phyloP scores from a whole-genome alignment of 2,113 vertebrate genomes.

The Tychaedon coryphoeus region DNA sequence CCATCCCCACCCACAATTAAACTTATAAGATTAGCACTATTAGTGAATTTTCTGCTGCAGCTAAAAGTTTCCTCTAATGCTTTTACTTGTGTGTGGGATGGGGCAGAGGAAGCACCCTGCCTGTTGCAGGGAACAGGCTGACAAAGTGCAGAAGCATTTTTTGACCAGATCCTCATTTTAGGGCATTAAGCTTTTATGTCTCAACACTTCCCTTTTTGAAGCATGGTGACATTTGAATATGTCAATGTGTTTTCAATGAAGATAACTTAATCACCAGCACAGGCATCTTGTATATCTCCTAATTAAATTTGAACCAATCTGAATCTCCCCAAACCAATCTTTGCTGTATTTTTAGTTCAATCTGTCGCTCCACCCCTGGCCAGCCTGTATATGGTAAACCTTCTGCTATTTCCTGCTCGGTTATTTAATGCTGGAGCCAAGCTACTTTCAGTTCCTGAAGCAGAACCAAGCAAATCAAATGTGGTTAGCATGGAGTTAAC shows the following conservation, averaged over 20 bases:
- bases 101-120: neutral
- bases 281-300: neutral
- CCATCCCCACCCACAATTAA: neutral
- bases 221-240: neutral
- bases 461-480: constrained; percentile 45
- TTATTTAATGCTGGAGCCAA: constrained; percentile 43
- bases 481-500: constrained; percentile 37
- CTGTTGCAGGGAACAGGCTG: neutral
- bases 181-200: neutral
- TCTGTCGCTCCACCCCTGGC: constrained; percentile 21
- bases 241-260: constrained; percentile 39
- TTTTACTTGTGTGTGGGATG: neutral
- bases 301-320: constrained; percentile 24
- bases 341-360: constrained; percentile 56
- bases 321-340: neutral
- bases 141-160: neutral
- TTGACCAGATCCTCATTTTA: constrained; percentile 17
- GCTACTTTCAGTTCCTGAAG: constrained; percentile 62
- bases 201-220: neutral
- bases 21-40: neutral
- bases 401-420: constrained; percentile 43
- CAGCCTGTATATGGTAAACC: constrained; percentile 47
- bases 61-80: neutral
- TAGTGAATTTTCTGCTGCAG: neutral
- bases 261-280: constrained; percentile 39